Conservation (phyloP, 2,113 vertebrate genomes). For the Cryptoleucopteryx plumbea region DNA sequence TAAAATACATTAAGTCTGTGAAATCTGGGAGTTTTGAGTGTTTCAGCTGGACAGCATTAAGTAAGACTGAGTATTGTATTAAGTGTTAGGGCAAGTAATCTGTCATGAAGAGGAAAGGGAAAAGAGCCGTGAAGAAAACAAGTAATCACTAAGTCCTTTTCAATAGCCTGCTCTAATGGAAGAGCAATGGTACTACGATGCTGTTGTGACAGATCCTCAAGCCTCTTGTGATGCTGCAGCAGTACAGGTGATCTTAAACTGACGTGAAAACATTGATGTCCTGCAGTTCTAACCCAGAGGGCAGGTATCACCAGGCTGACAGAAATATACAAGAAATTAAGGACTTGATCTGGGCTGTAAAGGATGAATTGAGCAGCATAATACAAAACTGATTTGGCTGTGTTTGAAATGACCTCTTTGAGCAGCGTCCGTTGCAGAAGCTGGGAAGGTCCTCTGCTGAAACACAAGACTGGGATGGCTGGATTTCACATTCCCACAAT, state of each 20-base stretch:
- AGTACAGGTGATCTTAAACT: background rate
- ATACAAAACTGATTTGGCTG: background rate
- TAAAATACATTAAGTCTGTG: background rate
- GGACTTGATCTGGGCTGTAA: background rate
- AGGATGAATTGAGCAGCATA: background rate
- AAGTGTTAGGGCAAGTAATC: background rate
- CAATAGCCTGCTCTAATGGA: background rate
- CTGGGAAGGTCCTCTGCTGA: background rate
- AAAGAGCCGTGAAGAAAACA: background rate
- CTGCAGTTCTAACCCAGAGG: background rate
- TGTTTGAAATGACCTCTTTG: background rate
- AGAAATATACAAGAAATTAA: background rate
- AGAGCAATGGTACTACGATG: background rate
- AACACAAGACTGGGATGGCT: background rate
- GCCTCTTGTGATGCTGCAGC: background rate
- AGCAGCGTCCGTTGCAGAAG: background rate
- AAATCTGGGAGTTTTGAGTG: background rate
- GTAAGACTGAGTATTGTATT: background rate
- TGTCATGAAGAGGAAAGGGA: background rate
- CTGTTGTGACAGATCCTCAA: background rate
- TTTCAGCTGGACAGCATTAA: background rate
- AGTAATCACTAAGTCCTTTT: background rate
- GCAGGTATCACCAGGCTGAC: background rate
- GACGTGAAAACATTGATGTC: background rate
- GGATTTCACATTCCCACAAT: background rate